Conservation (phyloP, 2,888 invertebrate species). For the Eilema caniola region DNA sequence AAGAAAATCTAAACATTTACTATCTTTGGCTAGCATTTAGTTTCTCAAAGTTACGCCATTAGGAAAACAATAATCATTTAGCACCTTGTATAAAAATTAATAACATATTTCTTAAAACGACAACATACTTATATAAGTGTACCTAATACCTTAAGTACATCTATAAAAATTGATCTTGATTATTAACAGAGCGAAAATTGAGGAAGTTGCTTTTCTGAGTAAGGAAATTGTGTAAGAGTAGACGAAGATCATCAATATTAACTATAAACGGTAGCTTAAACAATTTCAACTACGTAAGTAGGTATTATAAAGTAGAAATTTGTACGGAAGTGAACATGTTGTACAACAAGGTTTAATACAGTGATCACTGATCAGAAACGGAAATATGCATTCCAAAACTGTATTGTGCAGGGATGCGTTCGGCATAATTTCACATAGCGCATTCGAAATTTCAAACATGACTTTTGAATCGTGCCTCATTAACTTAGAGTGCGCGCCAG, state of each 20-base stretch:
- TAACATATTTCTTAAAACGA: conserved; percentile 12
- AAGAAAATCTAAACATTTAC: conserved; percentile 34
- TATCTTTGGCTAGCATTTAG: conserved; percentile 56
- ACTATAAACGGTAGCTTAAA: not conserved
- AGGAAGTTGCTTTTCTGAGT: conserved; percentile 38
- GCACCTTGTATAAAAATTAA: conserved; percentile 32
- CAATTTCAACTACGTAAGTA: not conserved
- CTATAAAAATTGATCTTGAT: conserved; percentile 38
- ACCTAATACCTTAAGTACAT: conserved; percentile 26
- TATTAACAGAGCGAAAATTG: conserved; percentile 43
- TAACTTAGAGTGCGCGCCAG: no score
- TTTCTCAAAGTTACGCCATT: conserved; percentile 42
- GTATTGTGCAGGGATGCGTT: conserved; percentile 44
- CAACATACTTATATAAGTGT: conserved; percentile 34
- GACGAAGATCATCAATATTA: conserved; percentile 12
- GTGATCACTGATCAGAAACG: conserved; percentile 29
- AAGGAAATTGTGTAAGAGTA: conserved; percentile 31
- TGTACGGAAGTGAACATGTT: conserved; percentile 26
- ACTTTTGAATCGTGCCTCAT: conserved; percentile 32
- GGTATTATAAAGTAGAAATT: conserved; percentile 13
- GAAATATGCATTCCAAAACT: conserved; percentile 32
- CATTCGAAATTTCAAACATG: conserved; percentile 24
- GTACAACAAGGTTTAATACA: conserved; percentile 25
- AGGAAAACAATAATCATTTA: conserved; percentile 34
- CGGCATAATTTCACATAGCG: conserved; percentile 30